phyloP scores from a whole-genome alignment of 2,797 vertebrate genomes.

The Enteromius paludinosus region DNA sequence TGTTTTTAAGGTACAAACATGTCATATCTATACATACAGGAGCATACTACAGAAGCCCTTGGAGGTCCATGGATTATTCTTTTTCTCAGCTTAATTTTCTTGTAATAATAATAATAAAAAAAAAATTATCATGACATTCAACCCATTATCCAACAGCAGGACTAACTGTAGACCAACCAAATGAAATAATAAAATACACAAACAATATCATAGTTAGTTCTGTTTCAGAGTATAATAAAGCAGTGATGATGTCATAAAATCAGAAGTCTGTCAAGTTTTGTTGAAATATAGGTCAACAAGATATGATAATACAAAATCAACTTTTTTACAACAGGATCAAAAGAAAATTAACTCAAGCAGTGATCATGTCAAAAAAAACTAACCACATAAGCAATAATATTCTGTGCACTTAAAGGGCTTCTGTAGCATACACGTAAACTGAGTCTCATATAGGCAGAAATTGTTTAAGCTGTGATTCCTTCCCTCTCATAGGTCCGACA shows the following conservation, averaged over 20 bases:
- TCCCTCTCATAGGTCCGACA: slow-evolving; percentile 66
- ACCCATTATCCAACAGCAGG: background rate
- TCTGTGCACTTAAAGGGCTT: background rate
- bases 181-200: background rate
- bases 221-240: background rate
- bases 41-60: background rate
- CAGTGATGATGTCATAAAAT: background rate
- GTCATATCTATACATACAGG: background rate
- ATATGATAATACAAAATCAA: background rate
- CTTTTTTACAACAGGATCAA: background rate
- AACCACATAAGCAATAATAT: background rate
- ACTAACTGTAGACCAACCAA: background rate
- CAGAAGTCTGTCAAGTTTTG: background rate
- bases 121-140: background rate
- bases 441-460: background rate
- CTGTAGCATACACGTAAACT: background rate
- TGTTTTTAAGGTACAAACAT: slow-evolving; percentile 85
- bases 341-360: background rate
- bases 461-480: slow-evolving; percentile 3
- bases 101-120: no score
- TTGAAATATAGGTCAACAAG: background rate
- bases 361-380: background rate
- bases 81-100: background rate
- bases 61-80: background rate
- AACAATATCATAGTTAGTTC: background rate